These are phyloP conservation scores for Cyprinodon variegatus DNA, from an alignment of 2,113 vertebrate species.

Conservation along the genomic window DNA sequence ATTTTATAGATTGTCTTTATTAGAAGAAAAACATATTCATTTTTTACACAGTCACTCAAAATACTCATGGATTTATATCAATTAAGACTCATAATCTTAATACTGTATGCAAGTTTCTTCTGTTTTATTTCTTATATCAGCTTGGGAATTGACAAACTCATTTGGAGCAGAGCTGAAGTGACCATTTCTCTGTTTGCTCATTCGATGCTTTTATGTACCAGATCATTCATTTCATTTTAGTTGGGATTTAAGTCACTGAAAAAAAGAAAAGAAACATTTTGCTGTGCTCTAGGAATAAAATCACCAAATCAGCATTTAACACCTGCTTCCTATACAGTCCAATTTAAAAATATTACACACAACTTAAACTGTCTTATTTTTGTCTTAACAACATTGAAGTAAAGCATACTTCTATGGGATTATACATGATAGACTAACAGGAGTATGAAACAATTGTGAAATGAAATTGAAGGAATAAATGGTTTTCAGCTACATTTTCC, in stretches of 20 bases:
- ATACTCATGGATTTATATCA: neutral
- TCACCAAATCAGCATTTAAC: neutral
- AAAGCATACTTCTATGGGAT: neutral
- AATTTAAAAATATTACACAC: neutral
- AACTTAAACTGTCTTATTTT: neutral
- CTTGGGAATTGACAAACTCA: no score
- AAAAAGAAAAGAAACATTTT: neutral
- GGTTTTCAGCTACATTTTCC: no score
- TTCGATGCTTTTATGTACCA: neutral
- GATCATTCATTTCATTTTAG: neutral
- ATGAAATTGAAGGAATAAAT: no score
- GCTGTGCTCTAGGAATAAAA: no score
- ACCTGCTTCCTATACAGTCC: neutral
- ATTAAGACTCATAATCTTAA: neutral
- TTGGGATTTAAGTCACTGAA: neutral
- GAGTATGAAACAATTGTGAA: no score
- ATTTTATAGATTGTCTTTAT: slow-evolving; percentile 24
- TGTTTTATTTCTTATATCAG: neutral
- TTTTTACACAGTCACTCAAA: slow-evolving; percentile 1
- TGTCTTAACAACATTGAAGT: neutral
- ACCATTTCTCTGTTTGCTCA: neutral
- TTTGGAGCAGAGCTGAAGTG: neutral
- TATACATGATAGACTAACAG: no score
- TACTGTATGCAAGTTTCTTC: neutral
- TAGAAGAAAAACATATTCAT: neutral